These are phyloP conservation scores for Trissolcus japonicus DNA, from an alignment of 2,888 invertebrate species.

Conservation along the genomic window DNA sequence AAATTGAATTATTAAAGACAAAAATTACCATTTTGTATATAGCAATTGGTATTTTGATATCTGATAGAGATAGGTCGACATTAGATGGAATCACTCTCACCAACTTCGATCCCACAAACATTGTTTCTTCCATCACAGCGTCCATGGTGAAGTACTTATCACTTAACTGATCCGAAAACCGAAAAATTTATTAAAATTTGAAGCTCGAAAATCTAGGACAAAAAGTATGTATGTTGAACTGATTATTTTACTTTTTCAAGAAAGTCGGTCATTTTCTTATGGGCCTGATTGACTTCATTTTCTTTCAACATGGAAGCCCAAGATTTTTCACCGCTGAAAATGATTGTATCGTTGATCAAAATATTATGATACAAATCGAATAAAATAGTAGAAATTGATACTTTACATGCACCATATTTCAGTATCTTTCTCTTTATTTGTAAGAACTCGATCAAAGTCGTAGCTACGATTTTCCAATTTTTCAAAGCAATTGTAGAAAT, in stretches of 20 bases:
- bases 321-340: background rate
- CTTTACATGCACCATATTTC: background rate
- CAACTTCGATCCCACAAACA: slow-evolving; percentile 19
- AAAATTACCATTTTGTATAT: slow-evolving; percentile 29
- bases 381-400: background rate
- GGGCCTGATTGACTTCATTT: background rate
- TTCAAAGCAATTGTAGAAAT: background rate
- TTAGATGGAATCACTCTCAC: slow-evolving; percentile 26
- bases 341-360: background rate
- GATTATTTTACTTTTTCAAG: background rate
- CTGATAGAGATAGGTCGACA: slow-evolving; percentile 7
- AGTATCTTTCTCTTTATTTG: background rate
- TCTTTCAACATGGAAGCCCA: background rate
- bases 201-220: background rate
- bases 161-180: slow-evolving; percentile 8
- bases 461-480: background rate
- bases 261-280: background rate
- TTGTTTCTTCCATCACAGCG: slow-evolving; percentile 12
- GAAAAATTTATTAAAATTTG: background rate
- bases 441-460: background rate
- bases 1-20: background rate
- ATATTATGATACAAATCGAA: background rate
- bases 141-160: slow-evolving; percentile 9
- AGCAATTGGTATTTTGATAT: slow-evolving; percentile 22
- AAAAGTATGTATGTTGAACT: background rate